These are phyloP conservation scores for Cyclargus thomasi DNA, from an alignment of 1,140 invertebrate species.

Conservation along the genomic window DNA sequence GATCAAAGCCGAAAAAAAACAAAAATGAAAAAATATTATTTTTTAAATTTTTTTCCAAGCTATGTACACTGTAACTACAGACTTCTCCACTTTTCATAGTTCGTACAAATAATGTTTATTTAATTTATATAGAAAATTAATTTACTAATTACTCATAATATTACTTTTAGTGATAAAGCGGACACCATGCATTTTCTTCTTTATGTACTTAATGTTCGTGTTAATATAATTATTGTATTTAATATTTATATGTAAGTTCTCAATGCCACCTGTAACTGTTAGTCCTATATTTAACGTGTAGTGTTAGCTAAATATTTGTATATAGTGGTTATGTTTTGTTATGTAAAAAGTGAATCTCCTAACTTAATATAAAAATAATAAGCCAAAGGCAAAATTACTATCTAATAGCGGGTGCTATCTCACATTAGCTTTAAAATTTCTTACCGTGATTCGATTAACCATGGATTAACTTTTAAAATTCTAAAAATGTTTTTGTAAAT, in stretches of 20 bases:
- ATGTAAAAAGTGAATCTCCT: constrained; percentile 47
- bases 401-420: constrained; percentile 60
- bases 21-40: no score
- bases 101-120: constrained; percentile 8
- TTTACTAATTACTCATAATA: not conserved
- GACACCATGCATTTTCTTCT: constrained; percentile 7
- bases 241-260: constrained; percentile 45
- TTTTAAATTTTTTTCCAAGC: no score
- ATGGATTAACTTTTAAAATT: not conserved
- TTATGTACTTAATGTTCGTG: constrained; percentile 10
- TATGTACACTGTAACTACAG: not conserved
- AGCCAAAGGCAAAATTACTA: constrained; percentile 64
- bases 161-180: not conserved
- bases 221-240: constrained; percentile 19
- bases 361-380: constrained; percentile 44
- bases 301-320: constrained; percentile 38
- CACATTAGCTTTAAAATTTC: constrained; percentile 55
- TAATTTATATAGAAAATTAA: not conserved
- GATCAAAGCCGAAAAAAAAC: no score
- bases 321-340: constrained; percentile 38
- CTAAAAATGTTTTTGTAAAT: not conserved
- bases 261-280: constrained; percentile 29
- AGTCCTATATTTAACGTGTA: not conserved
- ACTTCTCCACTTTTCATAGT: not conserved
- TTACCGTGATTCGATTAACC: not conserved